Base-by-base conservation (phyloP, 2,888 invertebrate species). In the Trissolcus japonicus region DNA sequence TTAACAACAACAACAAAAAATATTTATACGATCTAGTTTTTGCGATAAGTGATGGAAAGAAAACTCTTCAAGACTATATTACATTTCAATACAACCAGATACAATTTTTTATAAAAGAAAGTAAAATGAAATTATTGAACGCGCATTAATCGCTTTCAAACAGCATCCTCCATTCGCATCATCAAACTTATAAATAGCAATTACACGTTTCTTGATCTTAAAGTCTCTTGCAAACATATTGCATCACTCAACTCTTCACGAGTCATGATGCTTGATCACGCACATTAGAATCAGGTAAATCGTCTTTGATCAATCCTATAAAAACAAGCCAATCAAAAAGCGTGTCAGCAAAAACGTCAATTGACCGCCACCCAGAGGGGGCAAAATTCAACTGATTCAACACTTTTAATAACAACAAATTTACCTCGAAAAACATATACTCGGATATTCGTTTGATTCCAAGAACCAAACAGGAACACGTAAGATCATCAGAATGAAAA, bases 131-230 rank as follows among this genome's bases (percentile, higher is more conserved):
- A 16, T 16, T 25, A 53, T 46, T 56, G 21, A 54, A 59, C 35
- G 48, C 19, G 48, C n/a, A n/a, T n/a, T 65, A 66, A 73, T 61
- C 61, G 61, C 56, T 55, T 61, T 35, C 16, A 35, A 73, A 56
- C 56, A 43, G 16, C 56, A 67, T 66, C 66, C 50, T 25, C 25
- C 25, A 25, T 43, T 43, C 43, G 43, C 4, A 4, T 65, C 11
- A 46, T 51, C 25, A 35, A 17, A 25, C 19, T 60, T 71, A 76
- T 71, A 66, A 76, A 76, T 76, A 76, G 59, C 67, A 59, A 67
- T 76, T 73, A 62, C 72, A 63, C 40, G 57, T 67, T 74, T 62
- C 61, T 74, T 68, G 67, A 68, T 75, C 62, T 57, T 41, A 14
- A 43, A 50, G 51, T 21, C 43, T 40, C 66, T 19, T 55, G 66